Evolutionary conservation across 2,888 invertebrate genomes (phyloP).

Genomic region (Platycnemis pennipes): DNA sequence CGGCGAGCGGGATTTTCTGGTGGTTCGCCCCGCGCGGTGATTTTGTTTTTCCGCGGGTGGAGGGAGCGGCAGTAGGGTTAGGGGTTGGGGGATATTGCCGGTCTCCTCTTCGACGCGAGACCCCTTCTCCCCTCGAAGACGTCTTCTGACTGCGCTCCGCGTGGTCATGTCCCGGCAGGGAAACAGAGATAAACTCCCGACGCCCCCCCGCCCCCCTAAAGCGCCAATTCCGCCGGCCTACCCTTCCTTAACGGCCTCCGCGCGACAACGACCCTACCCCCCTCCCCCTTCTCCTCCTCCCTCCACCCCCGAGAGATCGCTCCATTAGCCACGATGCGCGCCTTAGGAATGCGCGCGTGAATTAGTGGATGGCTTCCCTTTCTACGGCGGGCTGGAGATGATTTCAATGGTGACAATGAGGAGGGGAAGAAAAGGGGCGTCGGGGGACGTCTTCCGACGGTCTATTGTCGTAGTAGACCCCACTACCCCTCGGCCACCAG

Average conservation of each 20-base stretch:
- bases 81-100: background rate
- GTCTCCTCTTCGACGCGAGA: background rate
- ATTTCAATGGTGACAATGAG: background rate
- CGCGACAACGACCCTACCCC: background rate
- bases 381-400: background rate
- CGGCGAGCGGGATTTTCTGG: background rate
- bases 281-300: too few relatives aligned
- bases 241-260: background rate
- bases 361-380: conserved; percentile 3
- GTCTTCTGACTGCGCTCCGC: too few relatives aligned
- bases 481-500: too few relatives aligned
- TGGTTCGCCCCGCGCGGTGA: background rate
- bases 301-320: background rate
- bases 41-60: background rate
- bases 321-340: background rate
- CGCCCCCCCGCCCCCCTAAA: background rate
- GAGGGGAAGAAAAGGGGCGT: background rate
- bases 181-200: conserved; percentile 7
- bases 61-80: too few relatives aligned
- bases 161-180: too few relatives aligned
- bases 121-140: background rate
- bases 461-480: too few relatives aligned
- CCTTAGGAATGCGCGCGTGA: background rate
- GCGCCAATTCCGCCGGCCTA: background rate
- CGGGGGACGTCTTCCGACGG: background rate